Percentiles rank a stretch among this genome's conserved stretches.
Conservation (phyloP, 2,797 vertebrate species). For the Hoplostethus atlanticus region DNA sequence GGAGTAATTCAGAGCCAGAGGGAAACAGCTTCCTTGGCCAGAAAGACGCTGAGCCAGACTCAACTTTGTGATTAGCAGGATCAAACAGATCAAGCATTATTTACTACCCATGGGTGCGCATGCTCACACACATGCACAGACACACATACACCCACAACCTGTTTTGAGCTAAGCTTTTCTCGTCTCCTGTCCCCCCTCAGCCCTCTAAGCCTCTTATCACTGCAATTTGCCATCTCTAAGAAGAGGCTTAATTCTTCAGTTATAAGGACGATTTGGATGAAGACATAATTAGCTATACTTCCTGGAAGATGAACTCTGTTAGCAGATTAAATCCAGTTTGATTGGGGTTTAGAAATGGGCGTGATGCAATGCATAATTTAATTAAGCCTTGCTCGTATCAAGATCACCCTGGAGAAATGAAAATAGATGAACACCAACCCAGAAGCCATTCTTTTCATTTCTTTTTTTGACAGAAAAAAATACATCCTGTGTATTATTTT, state of each 20-base stretch:
- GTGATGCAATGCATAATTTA: constrained; percentile 45
- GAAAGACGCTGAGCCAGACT: constrained; percentile 33
- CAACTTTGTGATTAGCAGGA: constrained; percentile 59
- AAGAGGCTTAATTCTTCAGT: constrained; percentile 44
- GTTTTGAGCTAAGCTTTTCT: constrained; percentile 5
- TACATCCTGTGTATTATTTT: background rate
- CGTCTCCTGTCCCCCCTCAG: constrained; percentile 19
- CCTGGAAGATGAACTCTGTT: constrained; percentile 22
- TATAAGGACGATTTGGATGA: constrained; percentile 44
- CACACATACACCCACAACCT: constrained; percentile 17
- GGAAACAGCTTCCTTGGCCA: constrained; percentile 50
- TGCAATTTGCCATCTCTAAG: constrained; percentile 37
- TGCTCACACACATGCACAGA: constrained; percentile 56
- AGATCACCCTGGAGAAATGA: constrained; percentile 11
- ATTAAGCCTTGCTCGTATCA: constrained; percentile 41
- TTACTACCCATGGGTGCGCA: background rate
- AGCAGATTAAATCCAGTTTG: constrained; percentile 41
- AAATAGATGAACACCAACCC: background rate
- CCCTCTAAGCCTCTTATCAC: constrained; percentile 53
- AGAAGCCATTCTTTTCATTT: background rate
- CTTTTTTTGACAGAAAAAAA: no score
- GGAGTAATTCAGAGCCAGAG: constrained; percentile 64
- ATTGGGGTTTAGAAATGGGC: constrained; percentile 23
- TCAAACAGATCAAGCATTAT: constrained; percentile 16
- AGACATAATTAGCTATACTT: constrained; percentile 43